Conservation (phyloP, 2,113 vertebrate genomes). For the Alces alces region DNA sequence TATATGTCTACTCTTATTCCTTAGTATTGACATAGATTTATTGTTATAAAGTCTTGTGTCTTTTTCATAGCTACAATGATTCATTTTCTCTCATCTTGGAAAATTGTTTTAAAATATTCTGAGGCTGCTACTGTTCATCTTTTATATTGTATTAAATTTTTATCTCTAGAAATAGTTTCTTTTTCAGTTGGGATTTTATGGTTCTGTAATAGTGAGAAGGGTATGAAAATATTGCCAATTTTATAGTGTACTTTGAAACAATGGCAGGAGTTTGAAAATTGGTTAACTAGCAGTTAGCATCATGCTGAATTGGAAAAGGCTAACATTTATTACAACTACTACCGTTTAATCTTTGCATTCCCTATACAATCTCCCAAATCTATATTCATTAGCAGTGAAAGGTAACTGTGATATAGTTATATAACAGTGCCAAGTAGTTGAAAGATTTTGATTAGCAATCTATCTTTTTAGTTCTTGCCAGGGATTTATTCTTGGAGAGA, state of each 20-base stretch:
- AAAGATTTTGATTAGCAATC: constrained; percentile 61
- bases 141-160: background rate
- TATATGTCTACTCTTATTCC: constrained; percentile 26
- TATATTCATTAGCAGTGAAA: constrained; percentile 7
- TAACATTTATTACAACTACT: constrained; percentile 30
- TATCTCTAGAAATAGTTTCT: constrained; percentile 54
- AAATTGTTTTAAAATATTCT: constrained; percentile 56
- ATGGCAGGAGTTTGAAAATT: constrained; percentile 23
- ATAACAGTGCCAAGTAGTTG: constrained; percentile 21
- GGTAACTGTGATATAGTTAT: constrained; percentile 17
- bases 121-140: constrained; percentile 39
- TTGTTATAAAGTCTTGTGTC: constrained; percentile 19
- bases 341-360: constrained; percentile 34
- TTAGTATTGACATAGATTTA: constrained; percentile 49
- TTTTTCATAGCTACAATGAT: constrained; percentile 35
- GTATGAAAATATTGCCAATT: constrained; percentile 18
- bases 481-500: constrained; percentile 28
- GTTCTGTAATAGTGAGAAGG: constrained; percentile 38
- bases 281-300: background rate
- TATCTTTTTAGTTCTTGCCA: constrained; percentile 31
- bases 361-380: background rate
- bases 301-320: constrained; percentile 20
- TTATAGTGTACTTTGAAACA: background rate
- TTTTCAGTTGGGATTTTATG: constrained; percentile 43
- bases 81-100: constrained; percentile 52